Conservation (phyloP, 2,113 vertebrate genomes). For the Gadus chalcogrammus region DNA sequence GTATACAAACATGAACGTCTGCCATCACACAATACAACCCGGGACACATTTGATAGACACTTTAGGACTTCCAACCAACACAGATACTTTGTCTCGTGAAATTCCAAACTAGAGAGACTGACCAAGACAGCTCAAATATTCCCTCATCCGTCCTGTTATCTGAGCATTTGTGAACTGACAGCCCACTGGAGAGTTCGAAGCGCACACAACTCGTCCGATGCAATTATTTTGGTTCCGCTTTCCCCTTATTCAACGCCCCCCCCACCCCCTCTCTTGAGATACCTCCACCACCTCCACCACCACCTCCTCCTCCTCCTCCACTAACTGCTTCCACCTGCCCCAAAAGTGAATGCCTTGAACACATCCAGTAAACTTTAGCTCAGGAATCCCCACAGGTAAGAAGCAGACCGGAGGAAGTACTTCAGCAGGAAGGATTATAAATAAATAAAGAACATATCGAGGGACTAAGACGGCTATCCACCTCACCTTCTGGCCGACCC, state of each 20-base stretch:
- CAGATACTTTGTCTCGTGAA: slow-evolving; percentile 40
- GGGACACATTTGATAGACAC: slow-evolving; percentile 51
- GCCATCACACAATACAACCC: slow-evolving; percentile 31
- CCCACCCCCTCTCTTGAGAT: slow-evolving; percentile 14
- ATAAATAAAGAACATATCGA: slow-evolving; percentile 64
- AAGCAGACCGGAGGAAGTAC: slow-evolving; percentile 57
- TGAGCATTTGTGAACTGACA: slow-evolving; percentile 19
- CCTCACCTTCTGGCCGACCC: slow-evolving; percentile 60
- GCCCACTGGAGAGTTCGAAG: slow-evolving; percentile 57
- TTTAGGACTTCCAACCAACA: slow-evolving; percentile 66
- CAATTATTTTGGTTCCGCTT: slow-evolving; percentile 58
- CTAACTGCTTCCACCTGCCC: slow-evolving; percentile 71
- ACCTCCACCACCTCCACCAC: slow-evolving; percentile 15
- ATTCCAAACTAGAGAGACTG: slow-evolving; percentile 30
- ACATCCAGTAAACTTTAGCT: slow-evolving; percentile 68
- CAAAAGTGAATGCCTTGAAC: slow-evolving; percentile 67
- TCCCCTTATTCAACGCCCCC: slow-evolving; percentile 43
- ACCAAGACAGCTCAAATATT: slow-evolving; percentile 31
- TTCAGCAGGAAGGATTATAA: slow-evolving; percentile 42
- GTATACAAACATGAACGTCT: slow-evolving; percentile 25
- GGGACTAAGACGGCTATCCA: slow-evolving; percentile 62
- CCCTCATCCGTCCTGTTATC: slow-evolving; percentile 24
- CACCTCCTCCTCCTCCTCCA: slow-evolving; percentile 26
- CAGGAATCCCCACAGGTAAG: slow-evolving; percentile 50
- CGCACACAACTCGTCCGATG: slow-evolving; percentile 49